Evolutionary conservation across 1,140 invertebrate species (phyloP).

Genomic region (Eufriesea mexicana): DNA sequence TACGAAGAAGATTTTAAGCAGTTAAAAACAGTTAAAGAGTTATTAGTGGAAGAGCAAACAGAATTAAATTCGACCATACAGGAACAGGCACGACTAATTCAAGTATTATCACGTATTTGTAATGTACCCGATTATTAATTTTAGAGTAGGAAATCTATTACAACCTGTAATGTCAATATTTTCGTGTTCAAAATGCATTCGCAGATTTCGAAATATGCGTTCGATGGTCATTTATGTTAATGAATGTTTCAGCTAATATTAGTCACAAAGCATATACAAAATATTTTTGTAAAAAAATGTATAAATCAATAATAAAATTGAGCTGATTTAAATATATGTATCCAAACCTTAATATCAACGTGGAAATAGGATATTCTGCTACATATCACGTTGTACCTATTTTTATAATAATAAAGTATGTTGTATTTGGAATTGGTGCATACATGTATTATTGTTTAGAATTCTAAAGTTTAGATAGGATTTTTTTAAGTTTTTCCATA

Average conservation of each 20-base stretch:
- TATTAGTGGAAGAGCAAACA: constrained; percentile 36
- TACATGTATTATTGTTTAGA: no score
- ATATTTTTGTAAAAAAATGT: background rate
- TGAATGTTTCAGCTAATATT: background rate
- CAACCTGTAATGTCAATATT: background rate
- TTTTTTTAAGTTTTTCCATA: no score
- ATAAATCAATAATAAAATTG: no score
- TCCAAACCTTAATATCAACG: no score
- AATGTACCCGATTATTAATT: background rate
- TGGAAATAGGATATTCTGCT: no score
- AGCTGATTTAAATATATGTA: no score
- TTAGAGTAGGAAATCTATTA: background rate
- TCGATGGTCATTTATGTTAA: background rate
- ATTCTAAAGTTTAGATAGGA: no score
- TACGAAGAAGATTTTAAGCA: constrained; percentile 56
- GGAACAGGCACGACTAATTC: constrained; percentile 28
- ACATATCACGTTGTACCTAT: no score
- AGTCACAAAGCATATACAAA: background rate
- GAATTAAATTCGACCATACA: constrained; percentile 14
- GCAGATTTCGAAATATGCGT: background rate
- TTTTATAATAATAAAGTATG: no score
- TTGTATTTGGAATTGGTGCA: no score
- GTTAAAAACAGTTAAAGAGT: constrained; percentile 30
- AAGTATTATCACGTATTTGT: background rate
- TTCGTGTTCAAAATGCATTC: background rate